Base-by-base conservation (phyloP, 2,113 vertebrate genomes). In the Vanacampus margaritifer region DNA sequence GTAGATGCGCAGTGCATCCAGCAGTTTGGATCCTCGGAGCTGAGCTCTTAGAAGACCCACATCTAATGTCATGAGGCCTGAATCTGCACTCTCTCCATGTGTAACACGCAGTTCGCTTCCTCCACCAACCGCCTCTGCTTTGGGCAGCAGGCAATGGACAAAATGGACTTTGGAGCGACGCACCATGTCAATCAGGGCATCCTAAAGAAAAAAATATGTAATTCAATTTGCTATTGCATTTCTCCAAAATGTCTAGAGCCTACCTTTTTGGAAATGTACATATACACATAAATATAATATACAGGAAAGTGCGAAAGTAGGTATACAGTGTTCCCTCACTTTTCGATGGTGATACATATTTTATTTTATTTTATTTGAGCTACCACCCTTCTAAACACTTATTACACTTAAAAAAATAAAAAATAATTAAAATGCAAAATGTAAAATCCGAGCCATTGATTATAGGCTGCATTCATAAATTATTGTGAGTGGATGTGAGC, bases 151-250 rank as follows among this genome's bases (percentile, higher is more conserved):
- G 81, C 96, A 98, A 82, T 98, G 95, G 63, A 99, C 90, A 0
- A 99, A 99, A 84, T 99, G 96, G 11, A 97, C 92, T 88, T 92
- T 94, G 54, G 96, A 96, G 61, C 94, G 94, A 83, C 94, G 95
- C 77, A 99, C 92, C 80, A 95, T 97, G 87, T 99, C 97, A 1
- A 98, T 92, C 68, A 99, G 91, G n/a, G 95, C 96, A 0, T 99
- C 97, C 97, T 99, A 8, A 54, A 32, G 28, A 32, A 51, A 64
- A 54, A 43, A 79, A 6, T 59, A 4, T 26, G 10, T n/a, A 1
- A 46, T 17, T 39, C 9, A 46, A 35, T 64, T 46, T 32, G 6
- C 8, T 16, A 63, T 43, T 43, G 28, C 56, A 13, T 39, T n/a
- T 36, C 41, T 50, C 39, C 37, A 10, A 11, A 23, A 51, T 21